A percentile compares a stretch with the other conserved stretches of the same genome.
These are phyloP conservation scores for Chinchilla lanigera DNA, from an alignment of 2,113 vertebrate genomes.

Conservation along the genomic window DNA sequence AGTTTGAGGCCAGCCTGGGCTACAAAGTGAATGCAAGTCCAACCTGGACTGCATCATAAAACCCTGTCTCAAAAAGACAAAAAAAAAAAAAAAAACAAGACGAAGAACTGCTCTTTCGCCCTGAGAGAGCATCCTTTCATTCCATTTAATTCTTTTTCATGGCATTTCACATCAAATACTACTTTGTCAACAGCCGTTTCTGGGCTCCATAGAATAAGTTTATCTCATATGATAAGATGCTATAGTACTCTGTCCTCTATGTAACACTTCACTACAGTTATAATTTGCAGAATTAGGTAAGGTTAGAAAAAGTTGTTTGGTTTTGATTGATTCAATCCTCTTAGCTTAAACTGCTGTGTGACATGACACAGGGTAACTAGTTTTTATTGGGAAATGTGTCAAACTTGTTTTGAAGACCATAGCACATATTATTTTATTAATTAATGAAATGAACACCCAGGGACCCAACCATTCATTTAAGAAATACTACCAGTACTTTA, in stretches of 20 bases:
- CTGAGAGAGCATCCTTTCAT: background rate
- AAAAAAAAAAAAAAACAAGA: background rate
- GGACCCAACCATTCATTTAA: constrained; percentile 4
- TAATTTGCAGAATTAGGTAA: background rate
- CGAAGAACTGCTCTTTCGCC: background rate
- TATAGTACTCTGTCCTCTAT: background rate
- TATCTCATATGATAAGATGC: background rate
- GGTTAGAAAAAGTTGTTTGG: background rate
- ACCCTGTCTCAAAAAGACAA: background rate
- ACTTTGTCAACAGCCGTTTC: background rate
- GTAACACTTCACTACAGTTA: background rate
- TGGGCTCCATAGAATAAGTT: background rate
- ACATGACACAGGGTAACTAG: background rate
- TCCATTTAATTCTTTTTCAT: background rate
- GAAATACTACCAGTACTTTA: background rate
- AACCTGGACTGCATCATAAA: background rate
- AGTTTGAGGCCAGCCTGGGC: background rate
- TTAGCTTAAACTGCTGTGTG: background rate
- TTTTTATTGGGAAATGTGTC: background rate
- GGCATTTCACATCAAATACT: background rate
- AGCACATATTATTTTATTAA: constrained; percentile 9
- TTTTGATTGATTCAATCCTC: background rate
- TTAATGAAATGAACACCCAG: background rate
- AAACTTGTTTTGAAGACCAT: constrained; percentile 3
- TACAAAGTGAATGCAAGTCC: background rate